Evolutionary conservation across 2,888 invertebrate genomes (phyloP), one percentile per base, ranked within the genome.

Genomic region (Brachyptera putata): DNA sequence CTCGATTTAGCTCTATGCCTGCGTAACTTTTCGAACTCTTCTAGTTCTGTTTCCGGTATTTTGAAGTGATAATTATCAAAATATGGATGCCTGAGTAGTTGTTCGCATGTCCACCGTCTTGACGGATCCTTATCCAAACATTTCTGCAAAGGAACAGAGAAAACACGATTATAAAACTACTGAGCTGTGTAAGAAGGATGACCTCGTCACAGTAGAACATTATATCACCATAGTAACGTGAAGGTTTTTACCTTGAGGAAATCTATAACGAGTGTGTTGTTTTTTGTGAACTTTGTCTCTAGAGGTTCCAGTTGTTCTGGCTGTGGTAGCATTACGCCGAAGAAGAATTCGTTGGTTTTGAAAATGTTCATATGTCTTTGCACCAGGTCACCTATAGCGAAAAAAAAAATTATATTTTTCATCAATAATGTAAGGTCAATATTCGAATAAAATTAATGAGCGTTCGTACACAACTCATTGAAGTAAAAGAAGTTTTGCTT

Each of bases 311-410:
- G 75, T 56, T 85, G 84, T 58, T 91, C 91, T 3, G 97, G 95
- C 67, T 95, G 91, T 0, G 98, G 97, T 67, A 99, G 79, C 53
- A 84, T 89, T 71, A 97, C 86, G 13, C 98, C 97, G 77, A 90
- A 84, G 72, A 92, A 91, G 77, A 95, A 99, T 69, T 95, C 91
- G 74, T 99, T 99, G 70, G 88, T 89, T 69, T 91, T 91, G 76
- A 99, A 98, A 70, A 96, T 94, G 66, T 92, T 89, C 85, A 97
- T 88, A 75, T 99, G 99, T 63, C 96, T 80, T 0, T 93, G 91
- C 67, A 96, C 79, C 61, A 99, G 81, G 73, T 97, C 96, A 5
- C 98, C 83, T 83, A 70, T 22, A 64, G 63, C 46, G 48, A 60
- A 69, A 67, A 55, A 55, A 36, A n/a, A n/a, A n/a, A n/a, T n/a